Percentiles rank a stretch among this genome's conserved stretches.
Evolutionary conservation across 2,888 invertebrate species (phyloP).

Genomic region (Chloromyia formosa): DNA sequence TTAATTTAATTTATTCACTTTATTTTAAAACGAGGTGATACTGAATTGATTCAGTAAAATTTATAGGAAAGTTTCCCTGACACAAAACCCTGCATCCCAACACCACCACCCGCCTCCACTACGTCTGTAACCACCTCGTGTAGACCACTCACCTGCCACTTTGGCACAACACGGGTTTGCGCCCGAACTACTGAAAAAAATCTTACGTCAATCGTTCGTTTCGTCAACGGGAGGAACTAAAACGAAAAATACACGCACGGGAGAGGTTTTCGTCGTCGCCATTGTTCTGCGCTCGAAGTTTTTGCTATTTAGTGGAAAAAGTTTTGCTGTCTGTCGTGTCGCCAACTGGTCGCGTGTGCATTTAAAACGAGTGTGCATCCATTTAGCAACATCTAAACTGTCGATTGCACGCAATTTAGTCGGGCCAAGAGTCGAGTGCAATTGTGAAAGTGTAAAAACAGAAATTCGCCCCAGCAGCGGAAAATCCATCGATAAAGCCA

Average conservation of each 20-base stretch:
- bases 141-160: slow-evolving; percentile 43
- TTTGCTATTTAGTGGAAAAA: slow-evolving; percentile 37
- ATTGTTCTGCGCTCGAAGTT: slow-evolving; percentile 48
- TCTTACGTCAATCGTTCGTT: slow-evolving; percentile 50
- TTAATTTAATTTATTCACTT: too few relatives aligned
- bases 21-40: too few relatives aligned
- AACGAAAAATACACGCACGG: slow-evolving; percentile 44
- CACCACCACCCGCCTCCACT: too few relatives aligned
- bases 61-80: too few relatives aligned
- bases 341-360: slow-evolving; percentile 13
- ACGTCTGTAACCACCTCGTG: too few relatives aligned
- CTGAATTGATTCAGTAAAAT: too few relatives aligned
- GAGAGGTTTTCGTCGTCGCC: slow-evolving; percentile 48
- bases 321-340: slow-evolving; percentile 18
- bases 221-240: slow-evolving; percentile 21
- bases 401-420: slow-evolving; percentile 20
- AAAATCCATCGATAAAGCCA: too few relatives aligned
- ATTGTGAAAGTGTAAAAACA: slow-evolving; percentile 38
- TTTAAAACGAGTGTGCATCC: neutral
- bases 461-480: slow-evolving; percentile 33
- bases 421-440: slow-evolving; percentile 14
- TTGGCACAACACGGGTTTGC: slow-evolving; percentile 40
- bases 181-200: slow-evolving; percentile 15
- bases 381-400: neutral
- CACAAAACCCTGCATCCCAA: too few relatives aligned